Evolutionary conservation across 2,113 vertebrate species (phyloP), one percentile per base, ranked within the genome.

Genomic region (Brachyistius frenatus): DNA sequence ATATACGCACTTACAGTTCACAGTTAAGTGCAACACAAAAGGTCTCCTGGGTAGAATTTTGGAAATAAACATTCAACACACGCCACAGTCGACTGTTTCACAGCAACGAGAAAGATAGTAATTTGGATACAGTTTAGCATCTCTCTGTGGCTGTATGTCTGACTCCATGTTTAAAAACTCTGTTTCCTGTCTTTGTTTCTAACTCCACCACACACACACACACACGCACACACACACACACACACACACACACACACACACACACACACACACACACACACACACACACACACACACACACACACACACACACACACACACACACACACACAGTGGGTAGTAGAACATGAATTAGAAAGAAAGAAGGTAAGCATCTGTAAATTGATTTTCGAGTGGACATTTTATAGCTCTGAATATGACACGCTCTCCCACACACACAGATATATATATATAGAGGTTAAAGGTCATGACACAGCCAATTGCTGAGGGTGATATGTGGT

Each of bases 391-490:
- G 3, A 58, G 44, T 23, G 46, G 46, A 2, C 8, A 2, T 74
- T 85, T 77, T 65, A 61, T 67, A 58, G 64, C 57, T 52, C 33
- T 15, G 47, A 35, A 37, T 37, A 46, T 7, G 44, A 46, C 23
- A 39, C 58, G 32, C 35, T 58, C 36, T 62, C 14, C 55, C 39
- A 55, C 30, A 47, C 2, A 62, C 1, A 50, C 6, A 57, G n/a
- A 70, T 60, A 55, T 53, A 32, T 49, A 23, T 23, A 55, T 53
- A 32, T 49, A 33, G 56, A 52, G 81, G 78, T 80, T 60, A 79
- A 69, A 89, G 78, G 79, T 74, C 79, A 50, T 33, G 73, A 83
- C 78, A 81, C 30, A 87, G 65, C 77, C 78, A 86, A 73, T 84
- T 69, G 64, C 66, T 66, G 31, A 63, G 63, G 44, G 72, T 73